Evolutionary conservation across 2,888 invertebrate species (phyloP).

Genomic region (Acanthosoma haemorrhoidale): DNA sequence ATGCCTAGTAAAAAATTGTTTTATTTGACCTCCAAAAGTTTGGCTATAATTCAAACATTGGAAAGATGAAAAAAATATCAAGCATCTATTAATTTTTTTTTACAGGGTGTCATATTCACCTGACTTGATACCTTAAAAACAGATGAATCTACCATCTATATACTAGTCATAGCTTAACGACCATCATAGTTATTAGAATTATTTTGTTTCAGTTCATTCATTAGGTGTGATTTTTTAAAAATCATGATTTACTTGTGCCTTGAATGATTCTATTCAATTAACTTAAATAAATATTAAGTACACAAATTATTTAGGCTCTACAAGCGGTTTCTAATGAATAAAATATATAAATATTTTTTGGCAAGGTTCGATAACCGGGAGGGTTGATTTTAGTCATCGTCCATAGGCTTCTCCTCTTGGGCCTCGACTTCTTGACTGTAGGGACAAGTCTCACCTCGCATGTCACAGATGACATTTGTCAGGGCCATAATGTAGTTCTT

Average conservation of each 20-base stretch:
- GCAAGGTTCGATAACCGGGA: not conserved
- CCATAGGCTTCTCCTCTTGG: slow-evolving; percentile 9
- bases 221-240: too few species aligned
- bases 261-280: not conserved
- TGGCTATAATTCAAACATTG: too few species aligned
- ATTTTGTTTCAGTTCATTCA: too few species aligned
- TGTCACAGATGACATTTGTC: slow-evolving; percentile 73
- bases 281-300: not conserved
- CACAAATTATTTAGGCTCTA: slow-evolving; percentile 8
- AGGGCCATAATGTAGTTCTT: slow-evolving; percentile 79
- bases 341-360: slow-evolving; percentile 5
- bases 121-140: too few species aligned
- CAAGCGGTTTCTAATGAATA: not conserved
- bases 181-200: not conserved
- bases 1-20: too few species aligned
- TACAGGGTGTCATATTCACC: too few species aligned
- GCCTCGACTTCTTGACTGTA: slow-evolving; percentile 27
- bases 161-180: not conserved
- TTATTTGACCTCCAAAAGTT: too few species aligned
- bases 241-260: too few species aligned
- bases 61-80: too few species aligned
- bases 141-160: not conserved
- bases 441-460: slow-evolving; percentile 58
- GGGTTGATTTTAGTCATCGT: not conserved
- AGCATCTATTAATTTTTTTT: too few species aligned